Conservation (phyloP, 2,113 vertebrate genomes). For the Cebidichthys violaceus region DNA sequence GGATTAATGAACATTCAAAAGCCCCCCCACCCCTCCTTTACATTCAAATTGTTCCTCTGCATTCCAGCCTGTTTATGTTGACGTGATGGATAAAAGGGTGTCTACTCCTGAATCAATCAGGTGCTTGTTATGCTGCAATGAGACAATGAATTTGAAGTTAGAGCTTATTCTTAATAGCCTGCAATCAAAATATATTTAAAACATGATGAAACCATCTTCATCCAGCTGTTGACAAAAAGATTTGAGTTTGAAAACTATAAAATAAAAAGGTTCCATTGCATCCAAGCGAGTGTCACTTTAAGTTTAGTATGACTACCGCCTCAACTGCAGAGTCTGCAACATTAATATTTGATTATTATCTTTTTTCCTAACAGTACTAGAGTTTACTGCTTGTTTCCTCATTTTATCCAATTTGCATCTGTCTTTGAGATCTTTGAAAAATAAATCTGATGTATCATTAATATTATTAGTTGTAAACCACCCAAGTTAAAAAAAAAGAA, state of each 20-base stretch:
- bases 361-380: not conserved
- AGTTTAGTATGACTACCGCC: not conserved
- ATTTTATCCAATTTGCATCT: too few relatives aligned
- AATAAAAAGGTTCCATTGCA: conserved; percentile 3
- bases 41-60: conserved; percentile 35
- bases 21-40: conserved; percentile 23
- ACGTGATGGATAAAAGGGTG: conserved; percentile 24
- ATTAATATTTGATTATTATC: not conserved
- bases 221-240: not conserved
- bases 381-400: not conserved
- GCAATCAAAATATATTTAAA: not conserved
- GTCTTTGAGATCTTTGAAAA: not conserved
- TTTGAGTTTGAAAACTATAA: conserved; percentile 15
- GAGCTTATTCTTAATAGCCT: not conserved
- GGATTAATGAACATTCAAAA: conserved; percentile 68
- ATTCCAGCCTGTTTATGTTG: conserved; percentile 57
- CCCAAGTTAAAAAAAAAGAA: not conserved
- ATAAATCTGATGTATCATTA: too few relatives aligned
- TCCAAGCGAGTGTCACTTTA: not conserved
- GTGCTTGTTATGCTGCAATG: not conserved
- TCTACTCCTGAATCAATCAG: conserved; percentile 7
- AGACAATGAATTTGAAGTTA: not conserved
- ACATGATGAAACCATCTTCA: not conserved
- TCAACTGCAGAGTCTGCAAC: not conserved
- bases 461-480: too few relatives aligned